Evolutionary conservation across 2,113 vertebrate species (phyloP).

Genomic region (Catharus bicknelli): DNA sequence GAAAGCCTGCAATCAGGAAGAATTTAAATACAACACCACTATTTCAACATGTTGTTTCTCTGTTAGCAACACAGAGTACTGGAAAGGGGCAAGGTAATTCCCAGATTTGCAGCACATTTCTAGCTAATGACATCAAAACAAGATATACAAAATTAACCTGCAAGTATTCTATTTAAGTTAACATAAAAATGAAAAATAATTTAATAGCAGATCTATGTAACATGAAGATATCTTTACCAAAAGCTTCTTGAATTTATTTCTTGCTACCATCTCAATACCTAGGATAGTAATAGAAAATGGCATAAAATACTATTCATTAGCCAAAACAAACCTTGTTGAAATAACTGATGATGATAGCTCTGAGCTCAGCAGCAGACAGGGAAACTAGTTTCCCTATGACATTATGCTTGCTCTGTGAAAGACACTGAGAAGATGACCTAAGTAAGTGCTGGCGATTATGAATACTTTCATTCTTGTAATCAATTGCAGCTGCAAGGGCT

Average conservation of each 20-base stretch:
- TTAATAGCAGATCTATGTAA: neutral
- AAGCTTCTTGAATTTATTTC: neutral
- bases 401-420: conserved; percentile 72
- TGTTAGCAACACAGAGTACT: neutral
- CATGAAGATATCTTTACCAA: neutral
- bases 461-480: conserved; percentile 85
- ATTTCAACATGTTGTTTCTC: neutral
- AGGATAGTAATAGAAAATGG: neutral
- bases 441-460: conserved; percentile 76
- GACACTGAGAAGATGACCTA: conserved; percentile 66
- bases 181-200: neutral
- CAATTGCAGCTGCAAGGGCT: conserved; percentile 86
- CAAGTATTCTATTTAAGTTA: neutral
- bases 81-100: neutral
- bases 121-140: neutral
- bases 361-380: conserved; percentile 76
- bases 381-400: conserved; percentile 80
- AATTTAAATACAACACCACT: neutral
- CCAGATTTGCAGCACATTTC: neutral
- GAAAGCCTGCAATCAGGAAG: neutral
- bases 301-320: neutral
- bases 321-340: conserved; percentile 86
- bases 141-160: neutral
- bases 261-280: neutral
- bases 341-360: conserved; percentile 84